Evolutionary conservation across 2,113 vertebrate species (phyloP), one percentile per base, ranked within the genome.

Genomic region (Ardeotis arabs): DNA sequence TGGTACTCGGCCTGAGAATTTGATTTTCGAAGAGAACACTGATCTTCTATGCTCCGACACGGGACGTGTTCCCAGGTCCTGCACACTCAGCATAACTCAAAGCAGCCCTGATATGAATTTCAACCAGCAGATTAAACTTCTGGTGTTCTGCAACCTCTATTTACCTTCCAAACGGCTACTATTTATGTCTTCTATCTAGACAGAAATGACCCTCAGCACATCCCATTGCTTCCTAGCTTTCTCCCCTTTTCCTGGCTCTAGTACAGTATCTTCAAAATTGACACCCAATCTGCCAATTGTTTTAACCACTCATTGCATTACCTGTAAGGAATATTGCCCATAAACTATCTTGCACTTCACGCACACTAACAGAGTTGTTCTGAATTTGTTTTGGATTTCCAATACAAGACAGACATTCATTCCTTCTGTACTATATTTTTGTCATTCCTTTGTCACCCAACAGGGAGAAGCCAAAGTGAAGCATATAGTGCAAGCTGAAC

Each of bases 311-410:
- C 55, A 37, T 18, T 73, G 45, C 41, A 69, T 66, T 80, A 27
- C 23, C 63, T 18, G 75, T 41, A 83, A 88, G 53, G 33, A 83
- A 92, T 33, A 62, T 55, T 70, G 75, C 83, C 45, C 45, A 74
- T 37, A 55, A 93, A 79, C 28, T 3, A 0, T 8, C 58, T 73
- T 56, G 66, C 8, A 47, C 49, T 63, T 68, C 58, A 60, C 3
- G 8, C 41, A 59, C 25, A 7, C 19, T 9, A 31, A 11, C 0
- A 1, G 41, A 67, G 5, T 3, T 70, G 52, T 44, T 63, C 41
- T 6, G 3, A 4, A 59, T 45, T 55, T 41, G 18, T 4, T 39
- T 56, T 75, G 35, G n/a, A 63, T 72, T 72, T 79, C 62, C 47
- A 75, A 1, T 4, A 23, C 3, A 23, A 62, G 64, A 62, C 12